A percentile compares a stretch with the other conserved stretches of the same genome.
Conservation (phyloP, 2,888 invertebrate genomes). For the Parnassius smintheus region DNA sequence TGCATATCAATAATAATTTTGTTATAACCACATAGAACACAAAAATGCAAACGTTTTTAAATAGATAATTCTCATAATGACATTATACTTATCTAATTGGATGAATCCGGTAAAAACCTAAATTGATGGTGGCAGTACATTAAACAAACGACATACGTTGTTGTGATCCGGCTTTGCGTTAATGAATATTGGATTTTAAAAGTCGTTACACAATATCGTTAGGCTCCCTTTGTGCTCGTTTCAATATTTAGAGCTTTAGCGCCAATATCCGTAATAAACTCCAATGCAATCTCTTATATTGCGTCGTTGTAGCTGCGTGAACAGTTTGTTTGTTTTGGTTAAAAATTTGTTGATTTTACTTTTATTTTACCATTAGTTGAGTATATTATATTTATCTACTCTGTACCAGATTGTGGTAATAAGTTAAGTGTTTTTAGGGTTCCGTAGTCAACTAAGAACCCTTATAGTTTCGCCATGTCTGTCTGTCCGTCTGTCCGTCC, state of each 20-base stretch:
- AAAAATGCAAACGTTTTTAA: too few species aligned
- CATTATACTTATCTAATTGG: slow-evolving; percentile 18
- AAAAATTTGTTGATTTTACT: background rate
- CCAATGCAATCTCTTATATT: slow-evolving; percentile 23
- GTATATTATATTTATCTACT: too few species aligned
- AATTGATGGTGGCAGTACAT: slow-evolving; percentile 26
- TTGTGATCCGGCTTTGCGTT: slow-evolving; percentile 34
- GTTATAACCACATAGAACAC: too few species aligned
- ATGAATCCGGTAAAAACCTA: slow-evolving; percentile 29
- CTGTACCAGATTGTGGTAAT: too few species aligned
- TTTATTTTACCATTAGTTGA: too few species aligned
- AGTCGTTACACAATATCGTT: slow-evolving; percentile 35
- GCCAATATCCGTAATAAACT: slow-evolving; percentile 22
- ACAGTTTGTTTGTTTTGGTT: slow-evolving; percentile 19
- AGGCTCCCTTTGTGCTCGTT: slow-evolving; percentile 29
- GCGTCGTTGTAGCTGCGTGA: slow-evolving; percentile 12
- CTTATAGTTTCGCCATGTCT: too few species aligned
- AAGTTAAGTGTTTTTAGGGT: too few species aligned
- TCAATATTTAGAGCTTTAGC: slow-evolving; percentile 26
- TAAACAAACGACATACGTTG: slow-evolving; percentile 26
- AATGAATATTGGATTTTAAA: slow-evolving; percentile 40
- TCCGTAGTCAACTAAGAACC: too few species aligned
- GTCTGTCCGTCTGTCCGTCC: too few species aligned
- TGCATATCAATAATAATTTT: background rate
- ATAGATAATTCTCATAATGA: slow-evolving; percentile 4